A percentile compares a stretch with the other conserved stretches of the same genome.
Evolutionary conservation across 2,797 vertebrate species (phyloP).

Genomic region (Triplophysa bombifrons): DNA sequence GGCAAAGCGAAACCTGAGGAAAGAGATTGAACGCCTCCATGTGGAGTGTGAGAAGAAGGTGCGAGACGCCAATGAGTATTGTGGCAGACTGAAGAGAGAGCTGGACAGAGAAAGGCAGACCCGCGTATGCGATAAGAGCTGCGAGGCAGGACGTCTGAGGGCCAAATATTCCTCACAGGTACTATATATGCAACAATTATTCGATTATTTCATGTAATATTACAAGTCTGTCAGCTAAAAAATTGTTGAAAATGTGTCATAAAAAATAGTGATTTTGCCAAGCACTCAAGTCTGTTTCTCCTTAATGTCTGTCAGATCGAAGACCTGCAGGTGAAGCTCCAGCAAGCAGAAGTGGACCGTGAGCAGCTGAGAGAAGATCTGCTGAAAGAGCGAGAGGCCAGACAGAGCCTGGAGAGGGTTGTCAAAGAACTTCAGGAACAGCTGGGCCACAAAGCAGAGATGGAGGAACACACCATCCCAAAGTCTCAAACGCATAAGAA

Average conservation of each 20-base stretch:
- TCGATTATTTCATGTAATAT: too few relatives aligned
- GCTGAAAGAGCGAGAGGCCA: conserved; percentile 88
- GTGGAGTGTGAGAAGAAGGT: conserved; percentile 93
- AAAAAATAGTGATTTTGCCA: too few relatives aligned
- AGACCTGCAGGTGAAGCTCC: conserved; percentile 90
- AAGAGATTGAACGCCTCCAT: conserved; percentile 92
- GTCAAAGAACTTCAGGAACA: conserved; percentile 93
- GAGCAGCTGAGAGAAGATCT: conserved; percentile 91
- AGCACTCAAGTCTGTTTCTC: neutral
- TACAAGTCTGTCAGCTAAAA: too few relatives aligned
- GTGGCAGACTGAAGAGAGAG: conserved; percentile 87
- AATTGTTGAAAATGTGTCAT: too few relatives aligned
- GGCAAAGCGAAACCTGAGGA: conserved; percentile 91
- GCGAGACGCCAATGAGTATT: conserved; percentile 89
- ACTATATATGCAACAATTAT: too few relatives aligned
- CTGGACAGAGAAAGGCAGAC: conserved; percentile 88
- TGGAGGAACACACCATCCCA: neutral
- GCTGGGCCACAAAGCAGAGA: conserved; percentile 76
- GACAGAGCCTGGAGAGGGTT: conserved; percentile 89
- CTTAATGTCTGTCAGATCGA: conserved; percentile 79
- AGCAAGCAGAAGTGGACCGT: conserved; percentile 89
- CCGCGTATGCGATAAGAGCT: conserved; percentile 91
- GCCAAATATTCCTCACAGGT: conserved; percentile 93
- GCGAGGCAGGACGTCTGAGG: conserved; percentile 86
- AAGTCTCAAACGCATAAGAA: neutral